A percentile compares a stretch with the other conserved stretches of the same genome.
These are phyloP conservation scores for Archaeoteleia sp. DNA, from an alignment of 2,888 invertebrate genomes.

Conservation along the genomic window DNA sequence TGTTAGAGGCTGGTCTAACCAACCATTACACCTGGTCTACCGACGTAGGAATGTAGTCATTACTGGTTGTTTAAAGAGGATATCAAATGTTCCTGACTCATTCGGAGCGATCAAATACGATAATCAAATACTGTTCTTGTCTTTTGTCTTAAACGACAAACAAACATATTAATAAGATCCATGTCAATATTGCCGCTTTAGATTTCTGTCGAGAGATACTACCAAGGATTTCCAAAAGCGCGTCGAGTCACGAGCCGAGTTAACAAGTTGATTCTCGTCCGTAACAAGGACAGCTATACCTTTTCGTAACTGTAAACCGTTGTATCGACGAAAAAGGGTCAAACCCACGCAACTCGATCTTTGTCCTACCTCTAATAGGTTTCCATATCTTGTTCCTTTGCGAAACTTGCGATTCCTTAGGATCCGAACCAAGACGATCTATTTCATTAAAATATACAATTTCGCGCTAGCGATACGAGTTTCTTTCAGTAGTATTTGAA, in stretches of 20 bases:
- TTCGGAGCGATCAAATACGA: no score
- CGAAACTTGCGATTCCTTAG: slow-evolving; percentile 38
- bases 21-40: neutral
- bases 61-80: no score
- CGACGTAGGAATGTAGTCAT: no score
- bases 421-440: slow-evolving; percentile 39
- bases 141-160: slow-evolving; percentile 9
- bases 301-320: slow-evolving; percentile 58
- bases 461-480: no score
- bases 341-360: slow-evolving; percentile 59
- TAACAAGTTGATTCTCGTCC: slow-evolving; percentile 32
- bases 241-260: slow-evolving; percentile 21
- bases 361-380: slow-evolving; percentile 57
- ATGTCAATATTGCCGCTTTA: no score
- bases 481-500: no score
- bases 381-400: slow-evolving; percentile 60
- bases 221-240: no score
- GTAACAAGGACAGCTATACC: slow-evolving; percentile 36
- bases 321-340: slow-evolving; percentile 57
- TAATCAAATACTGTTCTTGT: no score
- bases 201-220: no score
- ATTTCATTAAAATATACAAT: slow-evolving; percentile 34
- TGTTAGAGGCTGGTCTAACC: neutral
- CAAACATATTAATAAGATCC: slow-evolving; percentile 29
- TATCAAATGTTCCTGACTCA: neutral